Evolutionary conservation across 2,888 invertebrate genomes (phyloP).

Genomic region (Ypsolopha sequella): DNA sequence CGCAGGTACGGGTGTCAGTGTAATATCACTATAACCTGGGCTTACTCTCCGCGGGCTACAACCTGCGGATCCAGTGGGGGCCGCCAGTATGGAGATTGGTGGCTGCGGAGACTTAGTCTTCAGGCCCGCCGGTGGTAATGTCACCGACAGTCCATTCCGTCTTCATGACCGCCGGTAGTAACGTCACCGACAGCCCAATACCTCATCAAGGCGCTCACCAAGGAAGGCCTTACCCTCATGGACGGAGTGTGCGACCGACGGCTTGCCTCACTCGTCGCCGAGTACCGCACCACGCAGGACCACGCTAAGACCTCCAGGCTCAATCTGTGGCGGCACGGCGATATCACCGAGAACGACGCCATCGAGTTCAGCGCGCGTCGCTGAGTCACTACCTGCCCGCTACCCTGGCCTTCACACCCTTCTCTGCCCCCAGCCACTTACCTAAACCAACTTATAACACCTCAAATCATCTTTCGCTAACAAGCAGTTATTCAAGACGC

Average conservation of each 20-base stretch:
- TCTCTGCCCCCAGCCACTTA: not conserved
- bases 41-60: too few species aligned
- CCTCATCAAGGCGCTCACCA: constrained; percentile 77
- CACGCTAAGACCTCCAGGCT: constrained; percentile 87
- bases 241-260: constrained; percentile 86
- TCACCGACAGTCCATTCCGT: too few species aligned
- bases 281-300: constrained; percentile 89
- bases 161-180: too few species aligned
- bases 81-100: too few species aligned
- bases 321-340: constrained; percentile 99
- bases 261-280: constrained; percentile 81
- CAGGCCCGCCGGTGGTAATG: too few species aligned
- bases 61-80: too few species aligned
- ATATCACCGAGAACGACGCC: constrained; percentile 95
- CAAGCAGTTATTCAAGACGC: not conserved
- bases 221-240: constrained; percentile 87
- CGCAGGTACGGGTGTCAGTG: too few species aligned
- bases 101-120: too few species aligned
- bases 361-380: constrained; percentile 61
- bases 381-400: too few species aligned
- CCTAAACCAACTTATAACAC: not conserved
- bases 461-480: not conserved
- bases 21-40: too few species aligned
- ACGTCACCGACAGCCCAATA: too few species aligned
- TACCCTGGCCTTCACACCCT: constrained; percentile 4